A percentile compares a stretch with the other conserved stretches of the same genome.
These are phyloP conservation scores for Hippasteria phrygiana DNA, from an alignment of 53 echinoderm and acorn worm species.

Conservation along the genomic window DNA sequence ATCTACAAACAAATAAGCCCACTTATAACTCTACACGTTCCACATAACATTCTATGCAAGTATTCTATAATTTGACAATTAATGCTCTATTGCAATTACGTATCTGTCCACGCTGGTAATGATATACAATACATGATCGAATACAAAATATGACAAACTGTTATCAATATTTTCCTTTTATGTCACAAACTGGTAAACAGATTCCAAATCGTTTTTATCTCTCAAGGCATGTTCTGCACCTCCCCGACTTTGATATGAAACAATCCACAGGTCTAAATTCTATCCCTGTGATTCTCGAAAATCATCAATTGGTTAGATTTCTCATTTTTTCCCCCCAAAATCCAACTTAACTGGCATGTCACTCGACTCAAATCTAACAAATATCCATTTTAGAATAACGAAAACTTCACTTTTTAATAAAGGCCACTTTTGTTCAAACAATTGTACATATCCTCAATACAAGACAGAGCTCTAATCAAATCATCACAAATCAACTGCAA, in stretches of 20 bases:
- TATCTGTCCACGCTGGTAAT: not conserved
- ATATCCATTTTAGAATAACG: no score
- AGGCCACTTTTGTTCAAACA: not conserved
- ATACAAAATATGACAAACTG: constrained; percentile 35
- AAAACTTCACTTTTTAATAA: not conserved
- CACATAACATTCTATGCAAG: not conserved
- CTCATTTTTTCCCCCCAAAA: not conserved
- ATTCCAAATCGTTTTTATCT: not conserved
- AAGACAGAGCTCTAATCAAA: not conserved
- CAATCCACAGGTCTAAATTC: not conserved
- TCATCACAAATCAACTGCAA: no score
- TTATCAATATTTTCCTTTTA: constrained; percentile 57
- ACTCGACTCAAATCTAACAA: no score
- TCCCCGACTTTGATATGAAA: not conserved
- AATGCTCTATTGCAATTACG: not conserved
- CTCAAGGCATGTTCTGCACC: not conserved
- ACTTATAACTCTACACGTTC: not conserved
- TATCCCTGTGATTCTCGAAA: not conserved
- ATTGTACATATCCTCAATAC: not conserved
- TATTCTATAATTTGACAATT: not conserved
- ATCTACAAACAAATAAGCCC: not conserved
- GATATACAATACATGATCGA: not conserved
- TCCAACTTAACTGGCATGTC: not conserved
- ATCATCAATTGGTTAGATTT: not conserved
- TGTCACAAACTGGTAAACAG: constrained; percentile 4